A percentile compares a stretch with the other conserved stretches of the same genome.
Evolutionary conservation across 2,797 vertebrate species (phyloP).

Genomic region (Enteromius radiatus): DNA sequence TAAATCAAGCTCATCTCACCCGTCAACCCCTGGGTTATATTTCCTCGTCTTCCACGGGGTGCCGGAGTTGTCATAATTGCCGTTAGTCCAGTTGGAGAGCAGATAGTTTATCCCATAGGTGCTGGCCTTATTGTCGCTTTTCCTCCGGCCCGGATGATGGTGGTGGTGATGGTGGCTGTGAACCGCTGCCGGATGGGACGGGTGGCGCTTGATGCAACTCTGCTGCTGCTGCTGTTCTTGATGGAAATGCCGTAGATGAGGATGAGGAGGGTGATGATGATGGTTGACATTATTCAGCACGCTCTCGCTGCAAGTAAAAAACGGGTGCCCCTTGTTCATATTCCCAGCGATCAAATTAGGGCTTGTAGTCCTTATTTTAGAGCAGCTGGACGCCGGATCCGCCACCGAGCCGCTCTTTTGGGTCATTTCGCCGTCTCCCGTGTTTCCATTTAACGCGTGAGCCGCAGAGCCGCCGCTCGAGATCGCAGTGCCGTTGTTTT

Average conservation of each 20-base stretch:
- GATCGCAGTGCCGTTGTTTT: slow-evolving; percentile 63
- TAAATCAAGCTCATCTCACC: slow-evolving; percentile 80
- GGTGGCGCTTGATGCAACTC: slow-evolving; percentile 72
- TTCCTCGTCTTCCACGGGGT: slow-evolving; percentile 94
- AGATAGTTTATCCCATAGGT: slow-evolving; percentile 96
- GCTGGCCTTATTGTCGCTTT: slow-evolving; percentile 97
- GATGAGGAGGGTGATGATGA: slow-evolving; percentile 56
- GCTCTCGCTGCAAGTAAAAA: slow-evolving; percentile 78
- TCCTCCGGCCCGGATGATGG: slow-evolving; percentile 91
- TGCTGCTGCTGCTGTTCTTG: slow-evolving; percentile 70
- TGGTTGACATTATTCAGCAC: slow-evolving; percentile 77
- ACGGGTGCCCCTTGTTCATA: slow-evolving; percentile 75
- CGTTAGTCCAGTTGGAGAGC: slow-evolving; percentile 85
- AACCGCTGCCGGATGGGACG: slow-evolving; percentile 70
- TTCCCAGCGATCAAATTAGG: slow-evolving; percentile 67
- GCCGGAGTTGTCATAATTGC: slow-evolving; percentile 81
- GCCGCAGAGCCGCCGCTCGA: slow-evolving; percentile 64
- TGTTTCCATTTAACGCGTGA: slow-evolving; percentile 64
- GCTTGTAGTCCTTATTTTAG: slow-evolving; percentile 76
- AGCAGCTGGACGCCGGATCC: slow-evolving; percentile 80
- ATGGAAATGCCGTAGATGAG: slow-evolving; percentile 52
- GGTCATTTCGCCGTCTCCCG: slow-evolving; percentile 73
- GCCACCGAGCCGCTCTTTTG: slow-evolving; percentile 82
- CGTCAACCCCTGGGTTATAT: slow-evolving; percentile 90
- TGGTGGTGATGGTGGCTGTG: slow-evolving; percentile 70